Percentiles rank a stretch among this genome's conserved stretches.
Evolutionary conservation across 1,140 invertebrate species (phyloP).

Genomic region (Panagrolaimus sp.): DNA sequence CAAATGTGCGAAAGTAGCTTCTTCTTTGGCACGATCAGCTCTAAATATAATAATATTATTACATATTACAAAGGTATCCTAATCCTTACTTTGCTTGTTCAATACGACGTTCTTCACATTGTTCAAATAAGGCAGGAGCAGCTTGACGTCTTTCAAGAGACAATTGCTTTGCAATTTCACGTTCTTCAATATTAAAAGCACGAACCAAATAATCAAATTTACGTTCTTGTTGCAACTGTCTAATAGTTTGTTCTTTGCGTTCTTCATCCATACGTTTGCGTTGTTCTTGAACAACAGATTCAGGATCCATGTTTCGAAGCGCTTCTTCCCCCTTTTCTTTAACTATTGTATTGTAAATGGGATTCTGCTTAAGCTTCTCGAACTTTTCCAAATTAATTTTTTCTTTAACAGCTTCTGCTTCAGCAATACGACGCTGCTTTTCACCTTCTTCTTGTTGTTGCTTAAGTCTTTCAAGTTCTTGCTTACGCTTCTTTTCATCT

Average conservation of each 20-base stretch:
- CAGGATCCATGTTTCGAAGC: constrained; percentile 53
- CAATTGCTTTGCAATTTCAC: constrained; percentile 42
- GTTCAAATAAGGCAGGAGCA: constrained; percentile 38
- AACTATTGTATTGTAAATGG: constrained; percentile 50
- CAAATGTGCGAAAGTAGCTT: constrained; percentile 44
- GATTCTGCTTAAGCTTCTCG: constrained; percentile 32
- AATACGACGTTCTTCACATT: constrained; percentile 48
- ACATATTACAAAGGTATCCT: background rate
- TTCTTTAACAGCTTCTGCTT: constrained; percentile 42
- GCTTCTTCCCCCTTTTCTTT: constrained; percentile 54
- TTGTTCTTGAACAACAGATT: constrained; percentile 50
- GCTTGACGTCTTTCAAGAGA: constrained; percentile 29
- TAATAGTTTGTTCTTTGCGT: constrained; percentile 41
- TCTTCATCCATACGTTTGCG: constrained; percentile 47
- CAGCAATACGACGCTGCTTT: constrained; percentile 41
- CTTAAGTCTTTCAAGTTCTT: constrained; percentile 54
- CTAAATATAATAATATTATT: constrained; percentile 35
- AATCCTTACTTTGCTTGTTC: constrained; percentile 49
- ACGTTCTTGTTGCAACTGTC: constrained; percentile 56
- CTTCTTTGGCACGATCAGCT: constrained; percentile 37
- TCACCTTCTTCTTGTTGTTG: constrained; percentile 55
- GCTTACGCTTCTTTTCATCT: constrained; percentile 51
- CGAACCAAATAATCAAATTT: constrained; percentile 57
- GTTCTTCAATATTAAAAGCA: constrained; percentile 57
- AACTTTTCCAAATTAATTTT: constrained; percentile 36